A percentile compares a stretch with the other conserved stretches of the same genome.
These are phyloP conservation scores for Mormyrus lacerda DNA, from an alignment of 2,113 vertebrate genomes.

Conservation along the genomic window DNA sequence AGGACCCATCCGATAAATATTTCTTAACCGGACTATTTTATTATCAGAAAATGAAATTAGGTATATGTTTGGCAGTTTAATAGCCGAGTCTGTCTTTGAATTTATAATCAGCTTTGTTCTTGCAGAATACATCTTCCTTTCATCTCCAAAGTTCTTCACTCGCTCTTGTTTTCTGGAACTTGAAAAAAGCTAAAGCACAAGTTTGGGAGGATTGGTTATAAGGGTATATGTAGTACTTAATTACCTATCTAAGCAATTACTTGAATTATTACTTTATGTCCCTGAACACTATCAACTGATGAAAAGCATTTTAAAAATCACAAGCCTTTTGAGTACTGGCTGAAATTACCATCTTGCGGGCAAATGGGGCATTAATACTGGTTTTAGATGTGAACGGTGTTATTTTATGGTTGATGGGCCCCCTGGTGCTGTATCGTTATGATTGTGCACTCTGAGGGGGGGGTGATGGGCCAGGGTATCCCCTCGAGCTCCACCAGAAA, in stretches of 20 bases:
- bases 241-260: slow-evolving; percentile 8
- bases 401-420: neutral
- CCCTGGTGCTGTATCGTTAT: neutral
- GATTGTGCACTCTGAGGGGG: neutral
- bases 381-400: neutral
- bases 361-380: neutral
- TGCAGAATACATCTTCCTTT: neutral
- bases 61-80: neutral
- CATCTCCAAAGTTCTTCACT: neutral
- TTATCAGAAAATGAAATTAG: neutral
- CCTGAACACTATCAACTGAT: neutral
- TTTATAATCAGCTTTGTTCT: neutral
- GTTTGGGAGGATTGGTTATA: neutral
- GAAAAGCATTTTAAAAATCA: neutral
- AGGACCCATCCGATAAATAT: neutral
- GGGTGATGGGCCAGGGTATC: neutral
- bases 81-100: neutral
- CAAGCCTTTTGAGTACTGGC: neutral
- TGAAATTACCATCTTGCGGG: neutral
- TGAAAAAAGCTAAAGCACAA: neutral
- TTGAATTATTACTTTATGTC: neutral
- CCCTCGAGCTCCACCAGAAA: neutral
- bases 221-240: neutral
- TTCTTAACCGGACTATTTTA: neutral
- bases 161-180: neutral